Percentiles rank a stretch among this genome's conserved stretches.
phyloP scores from a whole-genome alignment of 2,888 invertebrate genomes.

The Melitaea athalia region DNA sequence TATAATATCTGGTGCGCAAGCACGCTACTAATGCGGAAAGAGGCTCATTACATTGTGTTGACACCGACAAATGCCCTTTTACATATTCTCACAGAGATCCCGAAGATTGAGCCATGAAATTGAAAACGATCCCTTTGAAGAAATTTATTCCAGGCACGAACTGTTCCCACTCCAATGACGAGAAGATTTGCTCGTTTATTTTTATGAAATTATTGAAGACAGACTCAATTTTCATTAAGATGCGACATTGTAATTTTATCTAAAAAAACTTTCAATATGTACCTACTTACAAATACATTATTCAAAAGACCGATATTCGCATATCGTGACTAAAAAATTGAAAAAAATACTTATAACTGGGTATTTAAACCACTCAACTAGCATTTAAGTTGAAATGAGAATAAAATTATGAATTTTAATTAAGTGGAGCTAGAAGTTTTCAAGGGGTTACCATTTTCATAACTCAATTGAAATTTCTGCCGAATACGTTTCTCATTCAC shows the following conservation, averaged over 20 bases:
- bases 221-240: slow-evolving; percentile 64
- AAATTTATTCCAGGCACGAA: slow-evolving; percentile 82
- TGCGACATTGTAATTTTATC: slow-evolving; percentile 18
- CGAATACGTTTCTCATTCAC: slow-evolving; percentile 11
- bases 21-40: slow-evolving; percentile 71
- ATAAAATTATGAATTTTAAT: slow-evolving; percentile 64
- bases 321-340: slow-evolving; percentile 59
- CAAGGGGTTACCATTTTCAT: slow-evolving; percentile 41
- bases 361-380: slow-evolving; percentile 71
- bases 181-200: slow-evolving; percentile 81
- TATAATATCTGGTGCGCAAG: slow-evolving; percentile 55
- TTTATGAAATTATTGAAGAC: slow-evolving; percentile 78
- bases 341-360: slow-evolving; percentile 58
- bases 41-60: slow-evolving; percentile 79
- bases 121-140: slow-evolving; percentile 81
- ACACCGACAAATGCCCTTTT: slow-evolving; percentile 81
- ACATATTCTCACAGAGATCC: slow-evolving; percentile 79
- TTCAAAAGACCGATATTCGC: slow-evolving; percentile 28
- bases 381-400: slow-evolving; percentile 70
- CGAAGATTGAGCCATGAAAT: slow-evolving; percentile 82
- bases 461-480: slow-evolving; percentile 22
- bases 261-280: background rate
- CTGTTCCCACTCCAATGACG: slow-evolving; percentile 74
- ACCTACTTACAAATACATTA: background rate
- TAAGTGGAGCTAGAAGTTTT: slow-evolving; percentile 63